These are phyloP conservation scores for Penaeus chinensis DNA, from an alignment of 1,140 invertebrate species.

Conservation along the genomic window DNA sequence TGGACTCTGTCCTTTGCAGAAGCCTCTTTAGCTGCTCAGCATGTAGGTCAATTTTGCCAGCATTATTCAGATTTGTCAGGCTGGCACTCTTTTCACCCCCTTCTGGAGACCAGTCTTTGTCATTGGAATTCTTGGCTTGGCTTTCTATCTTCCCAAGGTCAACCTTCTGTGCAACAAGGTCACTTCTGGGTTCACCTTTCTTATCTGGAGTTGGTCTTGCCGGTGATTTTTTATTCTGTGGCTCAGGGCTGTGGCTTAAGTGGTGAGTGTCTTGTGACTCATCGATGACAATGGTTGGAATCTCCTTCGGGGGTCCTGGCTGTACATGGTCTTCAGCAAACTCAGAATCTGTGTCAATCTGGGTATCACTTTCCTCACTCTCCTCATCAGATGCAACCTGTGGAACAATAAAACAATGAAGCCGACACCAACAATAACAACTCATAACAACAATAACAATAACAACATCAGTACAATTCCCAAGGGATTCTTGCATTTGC, in stretches of 20 bases:
- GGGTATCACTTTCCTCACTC: slow-evolving; percentile 78
- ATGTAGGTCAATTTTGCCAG: slow-evolving; percentile 39
- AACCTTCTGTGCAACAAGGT: slow-evolving; percentile 24
- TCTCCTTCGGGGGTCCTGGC: slow-evolving; percentile 64
- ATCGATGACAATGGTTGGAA: slow-evolving; percentile 69
- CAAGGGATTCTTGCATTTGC: neutral
- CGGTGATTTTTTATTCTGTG: slow-evolving; percentile 22
- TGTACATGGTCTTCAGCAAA: slow-evolving; percentile 79
- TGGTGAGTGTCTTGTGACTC: slow-evolving; percentile 64
- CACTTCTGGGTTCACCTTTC: slow-evolving; percentile 33
- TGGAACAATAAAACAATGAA: slow-evolving; percentile 23
- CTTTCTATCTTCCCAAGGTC: slow-evolving; percentile 14
- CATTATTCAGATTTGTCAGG: slow-evolving; percentile 54
- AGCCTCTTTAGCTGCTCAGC: slow-evolving; percentile 66
- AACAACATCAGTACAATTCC: neutral
- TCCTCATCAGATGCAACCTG: slow-evolving; percentile 79
- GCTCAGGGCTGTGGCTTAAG: slow-evolving; percentile 32
- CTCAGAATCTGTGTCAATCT: slow-evolving; percentile 91
- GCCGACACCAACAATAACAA: neutral
- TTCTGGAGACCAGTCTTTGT: slow-evolving; percentile 28
- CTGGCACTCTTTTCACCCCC: slow-evolving; percentile 59
- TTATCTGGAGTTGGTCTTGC: neutral
- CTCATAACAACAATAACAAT: neutral
- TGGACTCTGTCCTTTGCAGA: slow-evolving; percentile 83
- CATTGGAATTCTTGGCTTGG: slow-evolving; percentile 11